Evolutionary conservation across 2,113 vertebrate species (phyloP), one percentile per base, ranked within the genome.

Genomic region (Athene noctua): DNA sequence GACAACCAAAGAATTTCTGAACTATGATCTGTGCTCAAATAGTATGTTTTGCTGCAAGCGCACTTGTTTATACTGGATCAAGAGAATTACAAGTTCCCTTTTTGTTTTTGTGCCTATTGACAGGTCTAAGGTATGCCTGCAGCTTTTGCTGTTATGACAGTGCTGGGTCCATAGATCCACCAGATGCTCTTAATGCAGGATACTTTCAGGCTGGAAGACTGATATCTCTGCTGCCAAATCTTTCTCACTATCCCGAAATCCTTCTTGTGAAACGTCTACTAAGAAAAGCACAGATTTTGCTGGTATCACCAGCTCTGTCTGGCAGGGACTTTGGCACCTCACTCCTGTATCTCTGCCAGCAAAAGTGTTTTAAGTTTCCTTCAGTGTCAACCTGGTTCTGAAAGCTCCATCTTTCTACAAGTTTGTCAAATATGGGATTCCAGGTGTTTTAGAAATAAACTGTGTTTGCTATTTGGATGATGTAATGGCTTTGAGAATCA

Each of bases 401-500:
- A 96, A 93, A 96, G 88, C 88, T 93, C 90, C 82, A 67, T 96
- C 93, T 96, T 87, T 86, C 86, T 95, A 86, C 71, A 88, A 18
- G 70, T 92, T 92, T 77, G 40, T 92, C 77, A 92, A 92, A 90
- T 90, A 57, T 4, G 38, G 67, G 89, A 80, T 88, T 97, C 94
- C 86, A 94, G 84, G 44, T 90, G 73, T 85, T 96, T 85, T 91
- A 82, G 88, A 90, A 97, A 96, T 94, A 94, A 97, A 96, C 66
- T 81, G 22, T 55, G 15, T 61, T 79, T 1, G 6, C 66, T 86
- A 0, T 87, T 89, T 93, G 83, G 86, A 59, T 75, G 54, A 75
- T 84, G 44, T 75, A 82, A 63, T 0, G 3, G 46, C 81, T 66
- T 61, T 80, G 44, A 82, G 46, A 89, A 75, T 81, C 62, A 47